Evolutionary conservation across 2,888 invertebrate genomes (phyloP), one percentile per base, ranked within the genome.

Genomic region (Hirtodrosophila alboralis): DNA sequence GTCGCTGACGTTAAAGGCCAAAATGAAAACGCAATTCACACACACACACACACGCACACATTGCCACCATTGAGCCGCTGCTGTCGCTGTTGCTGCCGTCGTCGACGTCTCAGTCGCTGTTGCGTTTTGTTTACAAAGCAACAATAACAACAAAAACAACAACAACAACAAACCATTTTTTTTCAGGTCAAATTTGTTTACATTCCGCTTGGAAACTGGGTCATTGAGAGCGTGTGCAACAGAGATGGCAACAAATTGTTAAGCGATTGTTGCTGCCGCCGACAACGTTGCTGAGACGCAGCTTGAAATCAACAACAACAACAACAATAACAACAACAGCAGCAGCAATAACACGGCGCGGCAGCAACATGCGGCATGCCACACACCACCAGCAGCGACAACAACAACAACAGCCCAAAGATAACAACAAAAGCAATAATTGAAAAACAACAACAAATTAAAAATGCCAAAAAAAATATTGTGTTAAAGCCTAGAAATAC

Each of bases 121-220:
- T 51, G 71, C 71, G 77, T 74, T 78, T 85, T 87, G 87, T 86
- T 87, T 87, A 84, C 80, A 84, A 84, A 84, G 75, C 81, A 84
- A 75, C 49, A 69, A 38, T 45, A 62, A n/a, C 18, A 61, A 14
- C 53, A 44, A 37, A 44, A 51, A 31, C 47, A 40, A 30, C 64
- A 49, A 10, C 59, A 49, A 26, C 34, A 56, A 40, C 58, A 28
- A 74, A 64, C 58, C 60, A 57, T 69, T 69, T 59, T 79, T 86
- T 87, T 88, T 77, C 87, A 87, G 87, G 87, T 87, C 88, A 88
- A 87, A 87, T 87, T 88, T 88, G 87, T 87, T 88, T 87, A 87
- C 88, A 87, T 87, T 83, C 85, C 80, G 75, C 81, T 75, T 75
- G 74, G 79, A 79, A 87, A 87, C 85, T 87, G 72, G 88, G 88